Percentiles rank a stretch among this genome's conserved stretches.
phyloP scores from a whole-genome alignment of 2,888 invertebrate species.

The Pterostichus niger region DNA sequence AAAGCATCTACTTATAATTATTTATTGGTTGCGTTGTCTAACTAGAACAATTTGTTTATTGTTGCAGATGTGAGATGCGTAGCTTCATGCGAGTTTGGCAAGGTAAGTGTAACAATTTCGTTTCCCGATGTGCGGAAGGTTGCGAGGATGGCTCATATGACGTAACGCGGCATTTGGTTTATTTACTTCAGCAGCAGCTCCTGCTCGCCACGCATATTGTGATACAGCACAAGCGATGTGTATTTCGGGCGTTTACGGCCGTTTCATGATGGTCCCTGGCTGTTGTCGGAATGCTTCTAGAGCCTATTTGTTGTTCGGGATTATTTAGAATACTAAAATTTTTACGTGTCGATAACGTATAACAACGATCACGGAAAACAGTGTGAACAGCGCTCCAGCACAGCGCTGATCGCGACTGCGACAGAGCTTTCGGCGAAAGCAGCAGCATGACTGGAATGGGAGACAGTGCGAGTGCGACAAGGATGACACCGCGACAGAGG shows the following conservation, averaged over 20 bases:
- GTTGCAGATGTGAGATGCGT: conserved; percentile 29
- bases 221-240: conserved; percentile 4
- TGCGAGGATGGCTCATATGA: not conserved
- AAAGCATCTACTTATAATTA: not conserved
- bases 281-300: conserved; percentile 36
- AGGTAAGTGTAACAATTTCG: conserved; percentile 39
- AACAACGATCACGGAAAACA: conserved; percentile 57
- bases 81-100: not conserved
- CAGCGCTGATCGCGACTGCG: not conserved
- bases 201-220: conserved; percentile 5
- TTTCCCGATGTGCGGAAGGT: not conserved
- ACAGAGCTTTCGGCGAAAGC: conserved; percentile 22
- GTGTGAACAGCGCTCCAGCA: conserved; percentile 36
- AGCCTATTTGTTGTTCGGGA: conserved; percentile 67
- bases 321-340: conserved; percentile 67
- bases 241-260: conserved; percentile 55
- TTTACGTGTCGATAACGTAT: conserved; percentile 67
- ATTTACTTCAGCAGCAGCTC: conserved; percentile 34
- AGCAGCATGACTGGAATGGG: conserved; percentile 8
- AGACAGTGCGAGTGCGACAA: conserved; percentile 14
- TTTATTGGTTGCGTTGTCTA: not conserved
- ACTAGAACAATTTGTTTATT: not conserved
- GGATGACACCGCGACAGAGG: conserved; percentile 9
- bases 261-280: conserved; percentile 46
- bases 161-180: conserved; percentile 38